phyloP scores from a whole-genome alignment of 2,797 vertebrate species.

The Poliocrania exsul region DNA sequence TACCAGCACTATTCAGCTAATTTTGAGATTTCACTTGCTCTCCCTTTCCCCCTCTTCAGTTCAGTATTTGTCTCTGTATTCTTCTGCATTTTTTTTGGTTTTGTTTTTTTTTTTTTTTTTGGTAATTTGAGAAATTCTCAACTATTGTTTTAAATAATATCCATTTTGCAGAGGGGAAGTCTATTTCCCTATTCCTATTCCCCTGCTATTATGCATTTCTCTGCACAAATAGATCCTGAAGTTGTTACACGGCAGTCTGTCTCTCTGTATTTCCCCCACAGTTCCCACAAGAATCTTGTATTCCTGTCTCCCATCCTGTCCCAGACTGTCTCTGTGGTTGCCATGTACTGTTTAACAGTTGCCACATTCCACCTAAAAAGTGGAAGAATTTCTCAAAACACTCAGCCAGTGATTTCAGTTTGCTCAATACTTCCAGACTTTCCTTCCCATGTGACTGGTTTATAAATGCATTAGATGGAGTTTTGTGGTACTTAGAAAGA shows the following conservation, averaged over 20 bases:
- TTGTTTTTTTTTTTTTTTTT: not conserved
- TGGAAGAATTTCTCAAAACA: conserved; percentile 35
- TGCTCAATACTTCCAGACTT: not conserved
- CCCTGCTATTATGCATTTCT: not conserved
- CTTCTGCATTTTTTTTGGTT: no score
- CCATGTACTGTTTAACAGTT: conserved; percentile 5
- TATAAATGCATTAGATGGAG: not conserved
- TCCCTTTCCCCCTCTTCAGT: not conserved
- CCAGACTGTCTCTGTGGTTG: conserved; percentile 19
- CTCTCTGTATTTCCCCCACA: not conserved
- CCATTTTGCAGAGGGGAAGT: not conserved
- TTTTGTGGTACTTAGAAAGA: not conserved
- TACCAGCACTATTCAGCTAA: not conserved
- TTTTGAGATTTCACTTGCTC: not conserved
- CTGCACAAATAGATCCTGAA: conserved; percentile 6
- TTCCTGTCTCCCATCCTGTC: conserved; percentile 13
- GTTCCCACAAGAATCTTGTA: conserved; percentile 42
- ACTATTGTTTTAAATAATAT: conserved; percentile 54
- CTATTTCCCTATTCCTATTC: conserved; percentile 23
- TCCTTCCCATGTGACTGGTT: not conserved
- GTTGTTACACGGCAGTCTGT: not conserved
- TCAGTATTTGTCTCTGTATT: not conserved
- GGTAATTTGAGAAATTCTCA: conserved; percentile 11
- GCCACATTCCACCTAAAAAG: conserved; percentile 36
- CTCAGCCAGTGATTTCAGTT: not conserved